These are phyloP conservation scores for Hermaeophaga mercurialis DNA, from an alignment of 2,888 invertebrate genomes.

Conservation along the genomic window DNA sequence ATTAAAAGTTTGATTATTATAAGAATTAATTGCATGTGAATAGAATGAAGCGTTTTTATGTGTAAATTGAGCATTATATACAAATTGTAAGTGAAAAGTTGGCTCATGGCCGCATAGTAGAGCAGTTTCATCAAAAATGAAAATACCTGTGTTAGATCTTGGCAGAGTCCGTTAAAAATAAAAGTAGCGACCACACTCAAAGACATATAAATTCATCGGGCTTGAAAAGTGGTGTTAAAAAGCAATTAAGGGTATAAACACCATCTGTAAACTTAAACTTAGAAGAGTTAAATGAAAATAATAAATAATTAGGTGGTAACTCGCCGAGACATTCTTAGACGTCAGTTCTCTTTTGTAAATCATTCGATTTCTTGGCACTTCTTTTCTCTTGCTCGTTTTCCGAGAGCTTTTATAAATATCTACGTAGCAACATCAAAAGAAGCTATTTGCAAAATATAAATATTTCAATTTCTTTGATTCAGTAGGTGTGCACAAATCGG, in stretches of 20 bases:
- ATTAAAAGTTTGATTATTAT: too few species aligned
- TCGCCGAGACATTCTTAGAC: conserved; percentile 27
- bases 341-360: conserved; percentile 31
- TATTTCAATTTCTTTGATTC: neutral
- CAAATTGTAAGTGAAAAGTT: neutral
- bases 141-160: conserved; percentile 16
- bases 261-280: conserved; percentile 27
- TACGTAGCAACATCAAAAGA: conserved; percentile 39
- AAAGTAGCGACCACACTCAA: conserved; percentile 15
- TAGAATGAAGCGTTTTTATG: too few species aligned
- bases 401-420: conserved; percentile 39
- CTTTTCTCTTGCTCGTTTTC: conserved; percentile 15
- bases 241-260: conserved; percentile 32
- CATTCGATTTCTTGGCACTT: conserved; percentile 32
- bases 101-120: neutral
- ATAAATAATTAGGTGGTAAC: conserved; percentile 36
- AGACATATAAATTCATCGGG: conserved; percentile 23
- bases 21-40: too few species aligned
- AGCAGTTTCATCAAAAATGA: neutral
- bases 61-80: neutral
- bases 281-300: conserved; percentile 28
- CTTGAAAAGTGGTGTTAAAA: conserved; percentile 32
- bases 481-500: neutral
- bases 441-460: conserved; percentile 41
- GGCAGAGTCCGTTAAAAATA: conserved; percentile 15